Evolutionary conservation across 2,888 invertebrate genomes (phyloP).

Genomic region (Acanthosepion pharaonis): DNA sequence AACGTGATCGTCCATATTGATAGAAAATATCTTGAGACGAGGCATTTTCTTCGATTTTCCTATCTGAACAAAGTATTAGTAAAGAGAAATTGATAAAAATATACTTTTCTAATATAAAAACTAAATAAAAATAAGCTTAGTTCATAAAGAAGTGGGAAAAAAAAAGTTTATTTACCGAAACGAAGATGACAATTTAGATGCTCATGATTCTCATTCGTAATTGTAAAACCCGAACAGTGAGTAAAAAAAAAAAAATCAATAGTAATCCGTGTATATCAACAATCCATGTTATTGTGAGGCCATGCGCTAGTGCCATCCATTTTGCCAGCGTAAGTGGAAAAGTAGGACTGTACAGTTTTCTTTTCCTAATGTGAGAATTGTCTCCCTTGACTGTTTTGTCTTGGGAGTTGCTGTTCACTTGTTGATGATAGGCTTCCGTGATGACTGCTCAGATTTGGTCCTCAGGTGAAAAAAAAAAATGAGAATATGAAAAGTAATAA

Average conservation of each 20-base stretch:
- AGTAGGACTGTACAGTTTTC: background rate
- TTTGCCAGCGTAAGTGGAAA: background rate
- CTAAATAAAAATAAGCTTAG: background rate
- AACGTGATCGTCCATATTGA: background rate
- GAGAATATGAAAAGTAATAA: too few relatives aligned
- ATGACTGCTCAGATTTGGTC: background rate
- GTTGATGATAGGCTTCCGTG: background rate
- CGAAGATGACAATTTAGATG: background rate
- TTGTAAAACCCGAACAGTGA: background rate
- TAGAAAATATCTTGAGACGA: background rate
- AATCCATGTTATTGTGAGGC: background rate
- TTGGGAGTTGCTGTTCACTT: background rate
- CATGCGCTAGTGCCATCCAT: background rate
- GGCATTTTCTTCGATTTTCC: background rate
- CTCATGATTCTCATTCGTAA: background rate
- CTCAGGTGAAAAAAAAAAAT: background rate
- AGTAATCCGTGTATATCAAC: background rate
- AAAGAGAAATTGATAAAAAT: background rate
- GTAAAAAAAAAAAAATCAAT: background rate
- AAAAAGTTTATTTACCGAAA: background rate
- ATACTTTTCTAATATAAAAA: background rate
- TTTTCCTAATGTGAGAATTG: background rate
- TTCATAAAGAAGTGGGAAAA: background rate
- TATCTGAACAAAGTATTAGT: background rate
- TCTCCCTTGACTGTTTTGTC: background rate